phyloP scores from a whole-genome alignment of 2,113 vertebrate genomes.

The Daphoenositta chrysoptera region DNA sequence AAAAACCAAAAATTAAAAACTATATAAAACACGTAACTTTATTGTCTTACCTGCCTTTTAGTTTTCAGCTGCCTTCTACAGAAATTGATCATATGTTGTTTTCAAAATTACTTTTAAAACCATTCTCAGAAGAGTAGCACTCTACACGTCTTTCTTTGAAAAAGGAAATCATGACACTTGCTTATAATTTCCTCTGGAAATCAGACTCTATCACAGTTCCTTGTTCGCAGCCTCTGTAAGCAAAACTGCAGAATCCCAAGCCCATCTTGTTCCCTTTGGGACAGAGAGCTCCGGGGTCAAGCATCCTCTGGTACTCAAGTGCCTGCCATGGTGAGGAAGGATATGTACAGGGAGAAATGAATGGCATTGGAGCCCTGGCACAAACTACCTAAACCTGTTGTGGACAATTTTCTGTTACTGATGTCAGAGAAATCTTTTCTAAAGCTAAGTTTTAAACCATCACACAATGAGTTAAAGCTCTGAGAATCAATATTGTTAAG shows the following conservation, averaged over 20 bases:
- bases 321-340: neutral
- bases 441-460: neutral
- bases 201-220: neutral
- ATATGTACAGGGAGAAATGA: neutral
- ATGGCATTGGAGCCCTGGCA: neutral
- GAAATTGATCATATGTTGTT: neutral
- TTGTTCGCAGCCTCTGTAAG: neutral
- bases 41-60: neutral
- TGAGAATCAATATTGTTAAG: neutral
- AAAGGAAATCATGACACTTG: neutral
- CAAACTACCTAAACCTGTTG: neutral
- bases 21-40: neutral
- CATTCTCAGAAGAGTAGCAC: neutral
- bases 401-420: neutral
- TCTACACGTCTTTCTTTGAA: neutral
- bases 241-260: neutral
- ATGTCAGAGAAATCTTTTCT: neutral
- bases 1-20: neutral
- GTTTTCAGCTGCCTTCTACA: neutral
- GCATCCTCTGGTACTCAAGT: accelerated
- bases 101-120: neutral
- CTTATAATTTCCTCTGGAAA: neutral
- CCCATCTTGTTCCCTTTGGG: neutral
- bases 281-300: neutral
- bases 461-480: neutral